A percentile compares a stretch with the other conserved stretches of the same genome.
Evolutionary conservation across 2,797 vertebrate species (phyloP).

Genomic region (Nothura maculosa): DNA sequence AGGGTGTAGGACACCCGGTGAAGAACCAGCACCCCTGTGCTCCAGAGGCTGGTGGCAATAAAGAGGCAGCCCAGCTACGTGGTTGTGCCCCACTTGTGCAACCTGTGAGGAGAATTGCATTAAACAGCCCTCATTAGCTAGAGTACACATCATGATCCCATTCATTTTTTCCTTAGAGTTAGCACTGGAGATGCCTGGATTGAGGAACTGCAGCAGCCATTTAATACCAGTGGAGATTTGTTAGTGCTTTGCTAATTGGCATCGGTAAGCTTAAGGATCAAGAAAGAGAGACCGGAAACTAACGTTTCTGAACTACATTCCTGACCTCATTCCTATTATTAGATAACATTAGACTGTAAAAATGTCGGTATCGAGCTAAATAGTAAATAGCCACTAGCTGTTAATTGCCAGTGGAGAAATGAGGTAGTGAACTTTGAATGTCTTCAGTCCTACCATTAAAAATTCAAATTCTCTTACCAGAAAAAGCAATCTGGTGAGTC

Average conservation of each 20-base stretch:
- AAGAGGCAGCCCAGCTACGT: not conserved
- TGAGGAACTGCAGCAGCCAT: slow-evolving; percentile 44
- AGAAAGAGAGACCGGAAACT: slow-evolving; percentile 55
- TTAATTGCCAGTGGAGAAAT: slow-evolving; percentile 63
- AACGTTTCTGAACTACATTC: slow-evolving; percentile 64
- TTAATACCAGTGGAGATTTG: slow-evolving; percentile 57
- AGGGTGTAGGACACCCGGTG: not conserved
- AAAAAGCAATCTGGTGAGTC: not conserved
- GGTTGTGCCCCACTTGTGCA: not conserved
- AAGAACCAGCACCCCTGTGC: not conserved
- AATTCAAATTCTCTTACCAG: slow-evolving; percentile 1
- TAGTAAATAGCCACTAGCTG: slow-evolving; percentile 6
- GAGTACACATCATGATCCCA: not conserved
- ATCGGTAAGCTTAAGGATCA: slow-evolving; percentile 23
- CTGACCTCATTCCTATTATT: slow-evolving; percentile 71
- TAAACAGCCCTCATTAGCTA: not conserved
- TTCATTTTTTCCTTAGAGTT: slow-evolving; percentile 53
- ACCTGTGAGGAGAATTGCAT: slow-evolving; percentile 9
- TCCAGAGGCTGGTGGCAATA: not conserved
- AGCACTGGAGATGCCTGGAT: slow-evolving; percentile 15
- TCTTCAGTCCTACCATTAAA: slow-evolving; percentile 39
- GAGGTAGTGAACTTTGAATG: slow-evolving; percentile 15
- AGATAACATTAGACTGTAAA: slow-evolving; percentile 43
- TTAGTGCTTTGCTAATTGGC: slow-evolving; percentile 64
- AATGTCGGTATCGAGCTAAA: slow-evolving; percentile 46